These are phyloP conservation scores for Idaea aversata DNA, from an alignment of 2,888 invertebrate species.

Conservation along the genomic window DNA sequence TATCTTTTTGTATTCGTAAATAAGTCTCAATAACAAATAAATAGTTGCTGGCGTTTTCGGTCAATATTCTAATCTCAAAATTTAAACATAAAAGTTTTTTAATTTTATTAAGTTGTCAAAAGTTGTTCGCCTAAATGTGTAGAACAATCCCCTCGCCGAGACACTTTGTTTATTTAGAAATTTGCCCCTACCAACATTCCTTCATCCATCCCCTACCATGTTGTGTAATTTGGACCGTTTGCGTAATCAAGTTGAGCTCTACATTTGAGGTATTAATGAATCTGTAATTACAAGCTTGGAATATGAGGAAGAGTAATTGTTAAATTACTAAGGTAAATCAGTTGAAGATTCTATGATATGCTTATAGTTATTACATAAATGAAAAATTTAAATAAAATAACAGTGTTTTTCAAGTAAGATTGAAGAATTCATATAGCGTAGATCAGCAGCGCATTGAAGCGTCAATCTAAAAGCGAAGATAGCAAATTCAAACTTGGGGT, in stretches of 20 bases:
- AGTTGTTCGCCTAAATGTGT: too few relatives aligned
- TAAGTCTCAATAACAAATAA: too few relatives aligned
- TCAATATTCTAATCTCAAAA: too few relatives aligned
- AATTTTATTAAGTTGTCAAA: too few relatives aligned
- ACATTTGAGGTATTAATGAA: conserved; percentile 13
- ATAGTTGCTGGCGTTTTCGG: too few relatives aligned
- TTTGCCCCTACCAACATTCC: neutral
- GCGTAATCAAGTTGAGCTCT: conserved; percentile 5
- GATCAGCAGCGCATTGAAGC: too few relatives aligned
- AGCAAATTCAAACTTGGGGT: too few relatives aligned
- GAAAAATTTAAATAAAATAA: neutral
- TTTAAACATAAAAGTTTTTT: too few relatives aligned
- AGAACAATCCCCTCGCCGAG: neutral
- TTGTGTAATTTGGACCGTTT: conserved; percentile 7
- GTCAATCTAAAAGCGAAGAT: too few relatives aligned
- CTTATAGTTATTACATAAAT: neutral
- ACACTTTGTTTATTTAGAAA: neutral
- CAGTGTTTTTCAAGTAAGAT: too few relatives aligned
- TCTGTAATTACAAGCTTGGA: conserved; percentile 13
- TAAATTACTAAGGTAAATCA: conserved; percentile 2
- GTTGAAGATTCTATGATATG: conserved; percentile 8
- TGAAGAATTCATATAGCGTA: too few relatives aligned
- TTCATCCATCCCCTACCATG: neutral
- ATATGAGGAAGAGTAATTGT: conserved; percentile 11
- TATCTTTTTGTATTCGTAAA: too few relatives aligned